Percentiles rank a stretch among this genome's conserved stretches.
Evolutionary conservation across 2,888 invertebrate genomes (phyloP).

Genomic region (Pammene fasciana): DNA sequence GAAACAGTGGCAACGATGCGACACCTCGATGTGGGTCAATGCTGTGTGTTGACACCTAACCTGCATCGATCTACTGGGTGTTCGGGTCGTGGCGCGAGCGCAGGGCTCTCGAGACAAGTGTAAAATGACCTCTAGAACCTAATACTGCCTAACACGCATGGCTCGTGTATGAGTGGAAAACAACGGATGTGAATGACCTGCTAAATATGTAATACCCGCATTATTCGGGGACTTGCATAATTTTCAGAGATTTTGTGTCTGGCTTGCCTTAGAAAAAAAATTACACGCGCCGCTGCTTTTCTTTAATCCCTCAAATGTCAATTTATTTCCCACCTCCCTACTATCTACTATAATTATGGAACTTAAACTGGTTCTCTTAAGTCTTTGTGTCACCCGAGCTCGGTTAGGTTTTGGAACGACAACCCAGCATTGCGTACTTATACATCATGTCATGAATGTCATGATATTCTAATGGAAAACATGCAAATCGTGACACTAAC

Average conservation of each 20-base stretch:
- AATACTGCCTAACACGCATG: no score
- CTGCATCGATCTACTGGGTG: conserved; percentile 43
- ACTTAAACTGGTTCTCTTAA: neutral
- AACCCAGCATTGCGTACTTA: neutral
- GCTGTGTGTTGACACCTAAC: conserved; percentile 67
- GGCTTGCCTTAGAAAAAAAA: no score
- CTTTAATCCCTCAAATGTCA: no score
- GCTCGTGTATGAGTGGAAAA: no score
- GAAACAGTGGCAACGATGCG: conserved; percentile 51
- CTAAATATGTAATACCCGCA: no score
- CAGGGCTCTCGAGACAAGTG: neutral
- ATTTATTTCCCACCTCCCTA: no score
- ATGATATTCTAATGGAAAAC: no score
- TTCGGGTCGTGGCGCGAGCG: neutral
- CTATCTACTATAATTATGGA: no score
- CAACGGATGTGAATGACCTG: no score
- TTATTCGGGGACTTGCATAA: no score
- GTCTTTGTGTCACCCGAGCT: neutral
- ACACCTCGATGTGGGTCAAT: conserved; percentile 72
- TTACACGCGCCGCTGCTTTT: no score
- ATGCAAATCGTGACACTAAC: neutral
- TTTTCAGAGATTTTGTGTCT: no score
- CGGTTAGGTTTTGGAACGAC: neutral
- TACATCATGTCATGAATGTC: neutral
- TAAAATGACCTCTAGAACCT: neutral